Base-by-base conservation (phyloP, 2,113 vertebrate species). In the Ia io region DNA sequence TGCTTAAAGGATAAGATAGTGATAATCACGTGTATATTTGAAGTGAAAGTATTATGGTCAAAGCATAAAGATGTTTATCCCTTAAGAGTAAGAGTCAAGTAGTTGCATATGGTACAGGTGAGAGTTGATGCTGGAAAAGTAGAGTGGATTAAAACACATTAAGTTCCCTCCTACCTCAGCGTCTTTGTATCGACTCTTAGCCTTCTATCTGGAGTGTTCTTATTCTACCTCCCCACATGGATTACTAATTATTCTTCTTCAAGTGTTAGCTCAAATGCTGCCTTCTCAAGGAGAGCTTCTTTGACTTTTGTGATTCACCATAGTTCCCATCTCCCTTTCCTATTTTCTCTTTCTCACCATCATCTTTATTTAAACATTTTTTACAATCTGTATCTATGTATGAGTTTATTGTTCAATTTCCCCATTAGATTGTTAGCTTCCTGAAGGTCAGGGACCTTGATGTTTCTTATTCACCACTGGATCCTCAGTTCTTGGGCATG, bases 1-100 rank as follows among this genome's bases (percentile, higher is more conserved):
- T 86, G 35, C 20, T 92, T 63, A 32, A 91, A 95, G 22, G 49
- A 80, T 84, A 49, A 84, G n/a, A 83, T 92, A 77, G 9, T 89
- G 17, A 76, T 94, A 80, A 22, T 86, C 23, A 70, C 5, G 1
- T 59, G 47, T 93, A 35, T 84, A 37, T 17, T 84, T 79, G 18
- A 37, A 69, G 30, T 63, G 28, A 35, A 73, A 71, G 42, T 37
- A 28, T 35, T 90, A 11, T 90, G 9, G 17, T 84, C 17, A 79
- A 69, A 93, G 20, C 20, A 37, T 56, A 20, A 71, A 77, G 12
- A 25, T 63, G 22, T 92, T 80, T 73, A 47, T 83, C 14, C 44
- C 76, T 0, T 70, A 83, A 70, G 23, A 9, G 14, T 37, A 53
- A 73, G 65, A 93, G 30, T 80, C 71, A 88, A 4, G 42, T 85